Evolutionary conservation across 2,888 invertebrate genomes (phyloP).

Genomic region (Hartigia nigra): DNA sequence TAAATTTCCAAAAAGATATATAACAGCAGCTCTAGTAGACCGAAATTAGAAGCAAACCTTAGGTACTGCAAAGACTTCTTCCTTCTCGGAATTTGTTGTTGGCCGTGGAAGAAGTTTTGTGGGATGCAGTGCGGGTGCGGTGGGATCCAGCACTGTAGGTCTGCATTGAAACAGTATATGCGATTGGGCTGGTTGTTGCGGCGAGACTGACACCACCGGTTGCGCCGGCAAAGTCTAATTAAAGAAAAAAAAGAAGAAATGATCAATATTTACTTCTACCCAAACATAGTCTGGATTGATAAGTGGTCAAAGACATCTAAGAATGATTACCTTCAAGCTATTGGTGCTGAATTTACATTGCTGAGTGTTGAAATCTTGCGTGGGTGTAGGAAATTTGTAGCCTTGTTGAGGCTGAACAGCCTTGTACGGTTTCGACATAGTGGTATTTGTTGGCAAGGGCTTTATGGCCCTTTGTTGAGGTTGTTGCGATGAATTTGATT

Average conservation of each 20-base stretch:
- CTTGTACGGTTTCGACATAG: conserved; percentile 53
- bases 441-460: conserved; percentile 44
- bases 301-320: no score
- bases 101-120: conserved; percentile 57
- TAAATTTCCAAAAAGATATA: not conserved
- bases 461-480: conserved; percentile 46
- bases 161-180: conserved; percentile 57
- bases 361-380: conserved; percentile 51
- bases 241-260: conserved; percentile 10
- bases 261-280: not conserved
- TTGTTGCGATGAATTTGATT: conserved; percentile 37
- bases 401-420: conserved; percentile 48
- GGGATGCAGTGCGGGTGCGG: conserved; percentile 54
- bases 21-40: not conserved
- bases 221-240: conserved; percentile 48
- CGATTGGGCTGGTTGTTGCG: conserved; percentile 50
- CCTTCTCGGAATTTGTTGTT: conserved; percentile 44
- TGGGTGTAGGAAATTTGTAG: conserved; percentile 56
- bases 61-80: conserved; percentile 67
- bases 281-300: not conserved
- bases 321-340: conserved; percentile 50
- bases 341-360: conserved; percentile 56
- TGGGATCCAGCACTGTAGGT: conserved; percentile 57
- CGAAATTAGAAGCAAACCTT: conserved; percentile 53
- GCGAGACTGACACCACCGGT: conserved; percentile 51